phyloP scores from a whole-genome alignment of 2,113 vertebrate genomes.

The Heptranchias perlo region DNA sequence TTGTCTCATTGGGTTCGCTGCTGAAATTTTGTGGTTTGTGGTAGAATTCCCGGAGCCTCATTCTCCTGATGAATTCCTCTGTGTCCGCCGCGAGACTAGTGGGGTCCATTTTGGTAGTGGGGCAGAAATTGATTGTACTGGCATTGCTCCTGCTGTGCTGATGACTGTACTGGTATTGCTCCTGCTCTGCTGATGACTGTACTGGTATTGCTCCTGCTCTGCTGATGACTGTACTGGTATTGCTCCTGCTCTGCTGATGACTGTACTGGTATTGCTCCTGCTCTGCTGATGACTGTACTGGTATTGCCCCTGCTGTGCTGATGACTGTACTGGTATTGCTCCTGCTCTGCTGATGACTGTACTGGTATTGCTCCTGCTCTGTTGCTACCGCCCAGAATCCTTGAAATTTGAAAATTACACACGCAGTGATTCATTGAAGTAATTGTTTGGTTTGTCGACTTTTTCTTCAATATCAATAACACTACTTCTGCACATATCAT shows the following conservation, averaged over 20 bases:
- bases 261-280: background rate
- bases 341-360: background rate
- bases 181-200: background rate
- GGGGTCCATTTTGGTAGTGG: too few species aligned
- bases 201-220: background rate
- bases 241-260: background rate
- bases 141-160: background rate
- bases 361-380: background rate
- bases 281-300: too few species aligned
- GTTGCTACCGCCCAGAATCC: background rate
- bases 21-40: too few species aligned
- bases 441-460: background rate
- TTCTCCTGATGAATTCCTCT: too few species aligned
- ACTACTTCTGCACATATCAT: background rate
- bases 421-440: background rate
- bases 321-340: too few species aligned
- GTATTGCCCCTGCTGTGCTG: background rate
- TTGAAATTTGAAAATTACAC: background rate
- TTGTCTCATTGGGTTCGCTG: too few species aligned
- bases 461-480: background rate
- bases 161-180: background rate
- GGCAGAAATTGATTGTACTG: too few species aligned
- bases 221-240: background rate
- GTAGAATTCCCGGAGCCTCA: too few species aligned
- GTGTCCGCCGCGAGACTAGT: too few species aligned